Percentiles rank a stretch among this genome's conserved stretches.
Evolutionary conservation across 2,113 vertebrate genomes (phyloP).

Genomic region (Trematocara nigrifrons): DNA sequence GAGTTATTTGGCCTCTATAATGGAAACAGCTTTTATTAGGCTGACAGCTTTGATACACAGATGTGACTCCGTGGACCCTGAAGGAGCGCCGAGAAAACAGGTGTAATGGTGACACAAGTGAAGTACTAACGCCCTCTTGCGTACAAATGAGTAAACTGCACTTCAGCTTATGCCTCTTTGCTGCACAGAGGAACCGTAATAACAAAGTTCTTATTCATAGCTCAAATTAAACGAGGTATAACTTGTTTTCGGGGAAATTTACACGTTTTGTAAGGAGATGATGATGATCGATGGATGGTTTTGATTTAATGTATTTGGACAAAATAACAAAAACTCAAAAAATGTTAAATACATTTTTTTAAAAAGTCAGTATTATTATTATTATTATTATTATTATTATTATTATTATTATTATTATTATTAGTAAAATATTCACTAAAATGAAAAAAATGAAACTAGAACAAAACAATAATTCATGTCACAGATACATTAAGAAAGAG

Average conservation of each 20-base stretch:
- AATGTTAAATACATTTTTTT: not conserved
- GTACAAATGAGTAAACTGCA: not conserved
- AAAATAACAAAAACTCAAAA: not conserved
- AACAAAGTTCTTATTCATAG: too few species aligned
- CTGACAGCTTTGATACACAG: not conserved
- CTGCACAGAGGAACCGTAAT: accelerated
- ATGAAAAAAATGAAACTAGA: not conserved
- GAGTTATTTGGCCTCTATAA: accelerated
- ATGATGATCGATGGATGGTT: not conserved
- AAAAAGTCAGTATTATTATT: accelerated
- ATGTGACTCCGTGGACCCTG: not conserved
- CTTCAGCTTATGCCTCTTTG: accelerated
- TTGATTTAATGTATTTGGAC: not conserved
- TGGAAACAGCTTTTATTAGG: accelerated
- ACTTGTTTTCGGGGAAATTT: accelerated
- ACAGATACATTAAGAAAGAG: not conserved
- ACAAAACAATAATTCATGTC: not conserved
- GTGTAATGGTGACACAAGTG: not conserved
- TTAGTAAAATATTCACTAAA: not conserved
- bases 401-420: too few species aligned
- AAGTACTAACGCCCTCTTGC: not conserved
- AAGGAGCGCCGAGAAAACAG: not conserved
- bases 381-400: not conserved
- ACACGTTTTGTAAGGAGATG: not conserved
- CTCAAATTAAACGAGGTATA: not conserved